These are phyloP conservation scores for Sebastiscus albofasciatus DNA, from an alignment of 2,797 vertebrate species.

Conservation along the genomic window DNA sequence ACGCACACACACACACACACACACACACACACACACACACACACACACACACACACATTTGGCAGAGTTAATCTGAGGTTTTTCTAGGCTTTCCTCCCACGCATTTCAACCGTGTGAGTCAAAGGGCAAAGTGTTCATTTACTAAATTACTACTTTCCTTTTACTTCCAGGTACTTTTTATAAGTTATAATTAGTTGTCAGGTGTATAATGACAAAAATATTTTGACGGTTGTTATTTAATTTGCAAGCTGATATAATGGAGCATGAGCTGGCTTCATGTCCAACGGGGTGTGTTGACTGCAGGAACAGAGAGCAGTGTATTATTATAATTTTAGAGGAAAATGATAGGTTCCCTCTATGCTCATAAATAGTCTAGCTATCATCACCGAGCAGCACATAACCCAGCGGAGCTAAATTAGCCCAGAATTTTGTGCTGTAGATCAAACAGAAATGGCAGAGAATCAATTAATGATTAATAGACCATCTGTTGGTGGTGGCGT, in stretches of 20 bases:
- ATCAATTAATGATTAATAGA: constrained; percentile 83
- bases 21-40: constrained; percentile 21
- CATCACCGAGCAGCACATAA: constrained; percentile 44
- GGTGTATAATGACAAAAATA: constrained; percentile 56
- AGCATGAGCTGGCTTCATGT: constrained; percentile 37
- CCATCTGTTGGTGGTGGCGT: constrained; percentile 76
- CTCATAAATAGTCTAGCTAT: constrained; percentile 70
- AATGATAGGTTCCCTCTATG: constrained; percentile 61
- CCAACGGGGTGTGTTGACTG: constrained; percentile 50
- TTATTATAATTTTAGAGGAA: constrained; percentile 64
- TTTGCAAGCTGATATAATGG: constrained; percentile 59
- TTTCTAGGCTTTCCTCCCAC: constrained; percentile 41
- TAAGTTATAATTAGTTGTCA: constrained; percentile 58
- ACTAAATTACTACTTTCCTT: constrained; percentile 62
- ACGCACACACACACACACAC: not conserved
- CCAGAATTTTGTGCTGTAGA: constrained; percentile 59
- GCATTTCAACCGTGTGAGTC: constrained; percentile 62
- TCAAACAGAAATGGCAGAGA: constrained; percentile 75
- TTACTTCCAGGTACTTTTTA: constrained; percentile 45
- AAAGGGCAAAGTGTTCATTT: constrained; percentile 66
- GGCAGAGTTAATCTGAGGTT: constrained; percentile 26
- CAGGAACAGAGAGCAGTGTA: constrained; percentile 44
- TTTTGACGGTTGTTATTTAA: constrained; percentile 69
- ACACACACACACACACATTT: constrained; percentile 20
- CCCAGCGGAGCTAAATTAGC: constrained; percentile 53